phyloP scores from a whole-genome alignment of 2,888 invertebrate genomes.

The Spisula solida region DNA sequence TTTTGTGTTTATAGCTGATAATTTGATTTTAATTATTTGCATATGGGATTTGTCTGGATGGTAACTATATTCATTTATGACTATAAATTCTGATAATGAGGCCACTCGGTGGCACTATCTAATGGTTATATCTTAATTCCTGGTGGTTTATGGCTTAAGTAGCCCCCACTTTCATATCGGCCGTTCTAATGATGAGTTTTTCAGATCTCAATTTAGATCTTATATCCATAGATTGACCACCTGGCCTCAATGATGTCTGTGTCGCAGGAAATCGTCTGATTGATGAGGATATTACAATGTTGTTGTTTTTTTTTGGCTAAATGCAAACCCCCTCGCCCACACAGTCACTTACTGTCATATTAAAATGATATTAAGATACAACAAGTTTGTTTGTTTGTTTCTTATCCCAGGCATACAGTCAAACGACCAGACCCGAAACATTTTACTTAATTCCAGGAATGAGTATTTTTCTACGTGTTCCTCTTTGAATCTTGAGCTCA shows the following conservation, averaged over 20 bases:
- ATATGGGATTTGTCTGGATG: background rate
- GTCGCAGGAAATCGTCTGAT: background rate
- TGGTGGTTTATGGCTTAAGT: conserved; percentile 2
- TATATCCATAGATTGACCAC: background rate
- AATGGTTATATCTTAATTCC: conserved; percentile 7
- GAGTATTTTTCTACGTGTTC: too few relatives aligned
- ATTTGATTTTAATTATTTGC: conserved; percentile 37
- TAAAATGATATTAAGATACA: too few relatives aligned
- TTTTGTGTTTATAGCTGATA: conserved; percentile 29
- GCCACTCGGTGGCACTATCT: background rate
- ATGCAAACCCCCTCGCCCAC: background rate
- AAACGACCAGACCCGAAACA: too few relatives aligned
- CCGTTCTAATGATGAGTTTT: conserved; percentile 5
- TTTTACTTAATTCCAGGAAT: too few relatives aligned
- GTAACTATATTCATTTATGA: conserved; percentile 20
- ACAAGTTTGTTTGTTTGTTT: too few relatives aligned
- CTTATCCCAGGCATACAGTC: too few relatives aligned
- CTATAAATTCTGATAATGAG: conserved; percentile 15
- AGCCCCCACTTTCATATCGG: background rate
- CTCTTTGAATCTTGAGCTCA: too few relatives aligned
- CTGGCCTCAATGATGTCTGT: background rate
- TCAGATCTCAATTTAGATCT: conserved; percentile 1
- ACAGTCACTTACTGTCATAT: too few relatives aligned
- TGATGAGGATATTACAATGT: background rate
- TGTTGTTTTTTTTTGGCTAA: background rate